Percentiles rank a stretch among this genome's conserved stretches.
Conservation (phyloP, 2,797 vertebrate species). For the Ispidina picta region DNA sequence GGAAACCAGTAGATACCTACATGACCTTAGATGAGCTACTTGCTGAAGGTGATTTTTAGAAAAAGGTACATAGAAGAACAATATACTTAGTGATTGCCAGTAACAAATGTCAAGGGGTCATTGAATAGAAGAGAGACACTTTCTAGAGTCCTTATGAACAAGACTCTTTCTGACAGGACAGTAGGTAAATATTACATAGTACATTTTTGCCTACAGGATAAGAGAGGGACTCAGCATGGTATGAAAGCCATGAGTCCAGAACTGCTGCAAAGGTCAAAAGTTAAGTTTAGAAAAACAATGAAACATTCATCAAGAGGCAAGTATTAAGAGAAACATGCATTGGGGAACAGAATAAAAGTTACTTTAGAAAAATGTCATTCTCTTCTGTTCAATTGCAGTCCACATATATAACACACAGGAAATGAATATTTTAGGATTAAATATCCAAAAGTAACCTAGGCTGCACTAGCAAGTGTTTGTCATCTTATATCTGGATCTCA, state of each 20-base stretch:
- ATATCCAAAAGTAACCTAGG: neutral
- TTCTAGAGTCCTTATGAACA: neutral
- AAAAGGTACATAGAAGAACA: neutral
- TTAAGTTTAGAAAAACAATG: neutral
- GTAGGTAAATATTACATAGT: neutral
- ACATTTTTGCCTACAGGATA: constrained; percentile 4
- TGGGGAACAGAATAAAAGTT: neutral
- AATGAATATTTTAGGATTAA: neutral
- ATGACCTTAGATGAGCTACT: neutral
- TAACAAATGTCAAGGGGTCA: neutral
- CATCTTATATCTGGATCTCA: constrained; percentile 24
- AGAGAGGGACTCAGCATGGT: neutral
- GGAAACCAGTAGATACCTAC: neutral
- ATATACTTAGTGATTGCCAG: neutral
- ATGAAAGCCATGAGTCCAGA: neutral
- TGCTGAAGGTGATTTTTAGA: neutral
- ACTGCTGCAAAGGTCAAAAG: constrained; percentile 38
- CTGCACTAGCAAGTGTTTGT: neutral
- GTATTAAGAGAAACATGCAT: neutral
- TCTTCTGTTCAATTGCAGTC: neutral
- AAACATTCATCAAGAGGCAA: neutral
- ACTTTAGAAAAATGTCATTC: neutral
- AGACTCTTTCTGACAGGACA: neutral
- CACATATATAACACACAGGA: neutral
- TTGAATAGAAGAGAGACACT: neutral